Evolutionary conservation across 2,113 vertebrate genomes (phyloP).

Genomic region (Aptenodytes patagonicus): DNA sequence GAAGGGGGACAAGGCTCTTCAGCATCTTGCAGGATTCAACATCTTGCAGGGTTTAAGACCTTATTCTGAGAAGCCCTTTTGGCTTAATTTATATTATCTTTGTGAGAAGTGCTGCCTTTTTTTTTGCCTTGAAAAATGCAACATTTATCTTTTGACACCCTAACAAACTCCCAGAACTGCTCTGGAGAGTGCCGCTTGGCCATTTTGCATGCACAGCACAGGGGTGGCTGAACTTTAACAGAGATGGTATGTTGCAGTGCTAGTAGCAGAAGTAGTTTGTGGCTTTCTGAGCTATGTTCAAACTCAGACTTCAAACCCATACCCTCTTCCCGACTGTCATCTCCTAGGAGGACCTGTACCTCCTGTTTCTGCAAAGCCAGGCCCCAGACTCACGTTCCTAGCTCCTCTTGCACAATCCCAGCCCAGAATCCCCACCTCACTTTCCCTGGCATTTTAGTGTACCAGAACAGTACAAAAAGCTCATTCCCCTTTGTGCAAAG

Average conservation of each 20-base stretch:
- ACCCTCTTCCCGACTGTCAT: accelerated
- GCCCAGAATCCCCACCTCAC: background rate
- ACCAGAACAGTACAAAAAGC: background rate
- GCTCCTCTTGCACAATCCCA: background rate
- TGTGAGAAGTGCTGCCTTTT: background rate
- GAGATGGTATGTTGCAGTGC: background rate
- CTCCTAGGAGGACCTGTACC: background rate
- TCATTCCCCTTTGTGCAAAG: background rate
- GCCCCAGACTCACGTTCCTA: accelerated
- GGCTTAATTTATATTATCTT: background rate
- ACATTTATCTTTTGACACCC: background rate
- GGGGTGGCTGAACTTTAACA: background rate
- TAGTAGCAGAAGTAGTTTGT: background rate
- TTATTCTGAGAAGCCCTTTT: background rate
- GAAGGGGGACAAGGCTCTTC: background rate
- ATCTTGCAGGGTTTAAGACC: background rate
- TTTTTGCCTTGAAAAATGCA: background rate
- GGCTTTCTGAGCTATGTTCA: background rate
- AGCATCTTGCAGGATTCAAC: background rate
- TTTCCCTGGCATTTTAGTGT: background rate
- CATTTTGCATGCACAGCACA: no score
- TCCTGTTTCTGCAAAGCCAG: background rate
- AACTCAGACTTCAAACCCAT: background rate
- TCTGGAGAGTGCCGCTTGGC: background rate
- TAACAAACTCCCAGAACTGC: background rate